Base-by-base conservation (phyloP, 2,888 invertebrate genomes). In the Sussaba pulchella region DNA sequence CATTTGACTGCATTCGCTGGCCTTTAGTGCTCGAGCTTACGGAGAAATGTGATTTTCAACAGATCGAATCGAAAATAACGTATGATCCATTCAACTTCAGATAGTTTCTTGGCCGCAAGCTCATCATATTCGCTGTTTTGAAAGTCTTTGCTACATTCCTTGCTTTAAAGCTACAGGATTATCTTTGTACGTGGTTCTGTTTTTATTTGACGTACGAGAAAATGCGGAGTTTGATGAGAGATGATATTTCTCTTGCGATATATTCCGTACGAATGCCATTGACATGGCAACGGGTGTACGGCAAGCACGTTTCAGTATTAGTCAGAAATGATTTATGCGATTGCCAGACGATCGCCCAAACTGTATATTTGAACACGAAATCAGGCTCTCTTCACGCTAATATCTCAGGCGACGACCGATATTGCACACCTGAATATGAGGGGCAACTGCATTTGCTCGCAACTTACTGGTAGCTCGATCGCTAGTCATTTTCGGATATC, bases 1-100 rank as follows among this genome's bases (percentile, higher is more conserved):
- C 17, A 41, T 69, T 52, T 36, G 3, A 54, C 19, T 54, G 21
- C 17, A 14, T 10, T 57, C 52, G 21, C 39, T 17, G 12, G 21
- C n/a, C 1, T 21, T 10, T 6, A 41, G n/a, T 52, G 52, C 54
- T 5, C 17, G 21, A 26, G 19, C 36, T 52, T 61, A 39, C 79
- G 59, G 73, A 67, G 78, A 78, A 83, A 87, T 86, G 84, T 83
- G 87, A 88, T 88, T 88, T 85, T 84, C 83, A 84, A 26, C 83
- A 84, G 83, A 88, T 89, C 87, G 85, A 88, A 87, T 88, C 84
- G 85, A 83, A 85, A 86, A 82, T 84, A 85, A 87, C 82, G 86
- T 86, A 88, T 86, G 85, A 87, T 87, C 85, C 84, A 86, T 87
- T 88, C 85, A 87, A 86, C 82, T 83, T 75, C 83, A 83, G 84